Conservation (phyloP, 1,140 invertebrate species). For the Bicyclus anynana region DNA sequence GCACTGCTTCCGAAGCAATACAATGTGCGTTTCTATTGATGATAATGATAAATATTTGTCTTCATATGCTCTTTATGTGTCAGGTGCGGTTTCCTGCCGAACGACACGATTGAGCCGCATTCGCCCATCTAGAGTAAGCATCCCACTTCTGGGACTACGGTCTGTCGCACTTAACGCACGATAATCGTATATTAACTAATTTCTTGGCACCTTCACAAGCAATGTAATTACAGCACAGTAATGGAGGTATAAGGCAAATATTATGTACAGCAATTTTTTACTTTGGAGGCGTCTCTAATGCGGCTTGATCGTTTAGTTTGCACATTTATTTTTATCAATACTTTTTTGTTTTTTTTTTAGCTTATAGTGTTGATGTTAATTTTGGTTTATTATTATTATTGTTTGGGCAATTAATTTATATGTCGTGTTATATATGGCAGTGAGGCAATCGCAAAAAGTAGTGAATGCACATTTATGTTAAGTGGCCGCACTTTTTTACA, state of each 20-base stretch:
- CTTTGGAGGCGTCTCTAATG: slow-evolving; percentile 21
- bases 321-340: neutral
- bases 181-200: slow-evolving; percentile 9
- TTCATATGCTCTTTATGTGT: slow-evolving; percentile 37
- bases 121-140: slow-evolving; percentile 73
- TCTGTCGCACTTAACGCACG: slow-evolving; percentile 30
- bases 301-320: slow-evolving; percentile 37
- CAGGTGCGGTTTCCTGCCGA: slow-evolving; percentile 74
- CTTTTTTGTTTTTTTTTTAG: neutral
- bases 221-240: slow-evolving; percentile 3
- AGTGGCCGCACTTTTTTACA: neutral
- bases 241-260: slow-evolving; percentile 5
- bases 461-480: neutral
- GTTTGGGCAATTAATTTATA: neutral
- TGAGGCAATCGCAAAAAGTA: neutral
- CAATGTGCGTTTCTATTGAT: neutral
- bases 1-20: neutral
- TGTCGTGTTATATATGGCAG: neutral
- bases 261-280: neutral
- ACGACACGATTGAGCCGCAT: slow-evolving; percentile 72
- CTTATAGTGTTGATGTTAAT: neutral
- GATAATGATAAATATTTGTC: neutral
- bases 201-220: slow-evolving; percentile 19
- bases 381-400: neutral
- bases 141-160: slow-evolving; percentile 28